Conservation (phyloP, 2,888 invertebrate species). For the Chironomus tentans region DNA sequence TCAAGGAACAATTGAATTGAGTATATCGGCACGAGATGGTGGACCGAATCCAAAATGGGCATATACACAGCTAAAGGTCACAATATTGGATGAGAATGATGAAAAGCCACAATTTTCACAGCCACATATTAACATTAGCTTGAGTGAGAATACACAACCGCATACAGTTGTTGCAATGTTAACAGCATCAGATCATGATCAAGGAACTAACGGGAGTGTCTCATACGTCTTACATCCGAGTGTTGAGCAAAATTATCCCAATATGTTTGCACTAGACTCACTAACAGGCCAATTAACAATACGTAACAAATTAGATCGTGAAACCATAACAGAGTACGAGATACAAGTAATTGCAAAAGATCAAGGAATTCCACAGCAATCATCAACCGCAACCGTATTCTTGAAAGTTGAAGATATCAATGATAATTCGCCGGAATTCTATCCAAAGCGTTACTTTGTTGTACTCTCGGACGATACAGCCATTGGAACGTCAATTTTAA, state of each 20-base stretch:
- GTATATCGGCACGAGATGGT: conserved; percentile 85
- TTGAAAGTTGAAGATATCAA: conserved; percentile 78
- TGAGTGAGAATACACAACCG: conserved; percentile 72
- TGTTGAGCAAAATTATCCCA: conserved; percentile 71
- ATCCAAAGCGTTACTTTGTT: conserved; percentile 78
- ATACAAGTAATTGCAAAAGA: conserved; percentile 82
- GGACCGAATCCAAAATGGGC: conserved; percentile 92
- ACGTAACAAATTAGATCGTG: conserved; percentile 68
- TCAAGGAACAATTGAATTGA: conserved; percentile 76
- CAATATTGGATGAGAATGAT: conserved; percentile 90
- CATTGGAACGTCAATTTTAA: conserved; percentile 56
- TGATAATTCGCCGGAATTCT: conserved; percentile 87
- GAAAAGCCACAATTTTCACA: conserved; percentile 81
- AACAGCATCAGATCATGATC: conserved; percentile 83
- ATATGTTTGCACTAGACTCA: conserved; percentile 72
- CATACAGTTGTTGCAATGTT: conserved; percentile 73
- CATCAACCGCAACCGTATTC: conserved; percentile 79
- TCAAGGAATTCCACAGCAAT: conserved; percentile 82
- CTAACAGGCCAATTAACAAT: conserved; percentile 78
- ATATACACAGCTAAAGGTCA: conserved; percentile 79
- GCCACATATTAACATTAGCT: conserved; percentile 59
- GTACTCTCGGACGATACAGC: conserved; percentile 60
- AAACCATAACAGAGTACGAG: conserved; percentile 66
- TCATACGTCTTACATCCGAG: conserved; percentile 71
- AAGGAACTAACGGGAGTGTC: conserved; percentile 86